Base-by-base conservation (phyloP, 2,113 vertebrate genomes). In the Panurus biarmicus region DNA sequence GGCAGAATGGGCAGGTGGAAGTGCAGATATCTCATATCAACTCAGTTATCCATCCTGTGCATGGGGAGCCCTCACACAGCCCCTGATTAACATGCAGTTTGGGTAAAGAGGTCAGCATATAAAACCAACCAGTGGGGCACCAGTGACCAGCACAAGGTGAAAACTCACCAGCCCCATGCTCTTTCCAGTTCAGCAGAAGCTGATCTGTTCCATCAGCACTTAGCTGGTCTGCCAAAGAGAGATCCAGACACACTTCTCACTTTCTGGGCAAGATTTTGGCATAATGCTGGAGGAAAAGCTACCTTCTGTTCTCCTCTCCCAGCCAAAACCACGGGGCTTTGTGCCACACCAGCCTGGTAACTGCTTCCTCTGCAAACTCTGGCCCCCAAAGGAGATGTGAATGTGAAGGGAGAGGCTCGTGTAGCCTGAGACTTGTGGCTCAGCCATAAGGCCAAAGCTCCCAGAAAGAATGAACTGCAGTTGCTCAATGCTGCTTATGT, bases 91-190 rank as follows among this genome's bases (percentile, higher is more conserved):
- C 11, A 28, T 0, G 0, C 14, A 21, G 69, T 75, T 85, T 67
- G 48, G 35, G 28, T 50, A 20, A 71, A 74, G 62, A 72, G 7
- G 29, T 70, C 71, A 75, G 70, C 47, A 47, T 44, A 33, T 7
- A n/a, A 72, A 93, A 70, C 45, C 1, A 5, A 69, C 38, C 35
- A 67, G 16, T 50, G 21, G 25, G n/a, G 65, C 38, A 90, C 61
- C 51, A 80, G 81, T 8, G 18, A 61, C 50, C 2, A 2, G 38
- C 48, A 65, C 0, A 3, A 76, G 31, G 22, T 0, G 0, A 79
- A 74, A 7, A 56, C 8, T 21, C 22, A 29, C 21, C 2, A 4
- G 35, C 35, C 50, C 16, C 47, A 42, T 71, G 38, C 29, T 67
- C 29, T 47, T 25, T 73, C 31, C 42, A 70, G 60, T 24, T 66